Evolutionary conservation across 2,113 vertebrate genomes (phyloP), one percentile per base, ranked within the genome.

Genomic region (Dipodomys ordii): DNA sequence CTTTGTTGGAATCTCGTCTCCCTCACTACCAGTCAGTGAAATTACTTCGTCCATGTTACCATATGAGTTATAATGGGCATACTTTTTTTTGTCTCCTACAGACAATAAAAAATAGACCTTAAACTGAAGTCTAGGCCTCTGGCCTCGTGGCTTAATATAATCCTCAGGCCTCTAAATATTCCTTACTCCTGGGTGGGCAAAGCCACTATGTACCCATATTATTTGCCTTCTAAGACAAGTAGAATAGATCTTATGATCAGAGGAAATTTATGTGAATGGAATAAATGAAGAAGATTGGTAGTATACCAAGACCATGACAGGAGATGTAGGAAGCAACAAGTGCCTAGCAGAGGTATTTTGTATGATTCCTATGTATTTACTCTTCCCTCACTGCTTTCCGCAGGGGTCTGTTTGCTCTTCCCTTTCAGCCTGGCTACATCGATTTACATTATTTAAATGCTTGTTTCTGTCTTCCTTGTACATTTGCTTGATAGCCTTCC

Each of bases 381-480:
- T 88, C 2, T 18, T 88, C 2, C 22, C 28, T 94, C 35, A 39
- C 32, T 46, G 28, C 71, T 87, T 90, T 71, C 78, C 73, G 95
- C n/a, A 62, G 76, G 88, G 83, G 60, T 19, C 4, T 44, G 71
- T 94, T 96, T 95, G 88, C 82, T 44, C 93, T 23, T 92, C 86
- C 88, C 49, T 90, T 80, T 49, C 81, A 62, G 32, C 65, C 71
- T 97, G 88, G 35, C 28, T 32, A 22, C 11, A 92, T 76, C 65
- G 71, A 18, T 95, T 87, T 91, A 68, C 92, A 90, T 86, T 46
- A 95, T 96, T 97, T 93, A 71, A 95, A 94, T 95, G 83, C 92
- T 93, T 95, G 73, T 95, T 92, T 90, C 77, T 94, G 69, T 90
- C 95, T 78, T 90, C 94, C 76, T 88, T 93, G 69, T 88, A 93